Base-by-base conservation (phyloP, 2,888 invertebrate species). In the Plusia festucae region DNA sequence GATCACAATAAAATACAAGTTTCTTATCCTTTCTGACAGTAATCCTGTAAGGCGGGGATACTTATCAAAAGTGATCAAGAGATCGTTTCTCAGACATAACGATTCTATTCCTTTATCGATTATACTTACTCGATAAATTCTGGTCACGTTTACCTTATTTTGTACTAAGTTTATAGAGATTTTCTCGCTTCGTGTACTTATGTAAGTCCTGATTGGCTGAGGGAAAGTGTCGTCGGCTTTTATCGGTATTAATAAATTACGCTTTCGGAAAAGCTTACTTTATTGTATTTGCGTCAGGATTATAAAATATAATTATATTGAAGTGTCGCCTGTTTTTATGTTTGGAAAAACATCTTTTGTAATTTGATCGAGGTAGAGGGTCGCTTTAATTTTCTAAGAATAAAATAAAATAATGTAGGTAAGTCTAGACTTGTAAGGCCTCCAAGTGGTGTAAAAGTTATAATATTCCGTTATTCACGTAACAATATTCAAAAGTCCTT, bases 41-140 rank as follows among this genome's bases (percentile, higher is more conserved):
- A 77, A 76, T 77, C 75, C 75, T 53, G 24, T 34, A 52, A 61
- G 51, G 44, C 58, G 52, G 62, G 58, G 58, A 61, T 32, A 66
- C 76, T 77, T 67, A 73, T 77, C 78, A 77, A 76, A 77, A 73
- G 70, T 77, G 73, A 73, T 73, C 66, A 73, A 75, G 57, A 20
- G 73, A 65, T 76, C 65, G 61, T 76, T 73, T 22, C 59, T 8
- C 57, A 40, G 76, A 75, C 76, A 71, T 60, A 32, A 60, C 1
- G 30, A 54, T 32, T 46, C 44, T 53, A 46, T 20, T 60, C 49
- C 32, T 51, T 65, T 65, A 52, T 52, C 52, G 52, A 52, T 52
- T 52, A 52, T 55, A 53, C 53, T 59, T 51, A 46, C 67, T 62
- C 62, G 55, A 65, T 72, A 54, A 61, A 78, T 78, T 78, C 79